Conservation (phyloP, 2,113 vertebrate genomes). For the Ptilonorhynchus violaceus region DNA sequence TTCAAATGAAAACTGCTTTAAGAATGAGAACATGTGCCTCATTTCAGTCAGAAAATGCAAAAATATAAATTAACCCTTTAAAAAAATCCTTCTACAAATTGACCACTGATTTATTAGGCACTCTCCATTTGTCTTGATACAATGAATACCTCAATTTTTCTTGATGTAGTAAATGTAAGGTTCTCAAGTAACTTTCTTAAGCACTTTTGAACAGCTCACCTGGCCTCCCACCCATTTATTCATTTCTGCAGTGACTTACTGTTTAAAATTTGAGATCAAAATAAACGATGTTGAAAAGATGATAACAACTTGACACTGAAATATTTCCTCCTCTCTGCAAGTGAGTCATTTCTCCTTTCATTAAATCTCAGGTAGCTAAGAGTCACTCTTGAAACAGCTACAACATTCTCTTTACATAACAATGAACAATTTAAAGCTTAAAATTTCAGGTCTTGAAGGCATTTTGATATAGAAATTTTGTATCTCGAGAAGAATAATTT, state of each 20-base stretch:
- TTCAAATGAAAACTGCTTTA: neutral
- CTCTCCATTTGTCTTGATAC: neutral
- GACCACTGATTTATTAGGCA: neutral
- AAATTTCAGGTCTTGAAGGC: neutral
- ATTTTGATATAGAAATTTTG: neutral
- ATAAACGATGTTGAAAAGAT: conserved; percentile 19
- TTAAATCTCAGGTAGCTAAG: neutral
- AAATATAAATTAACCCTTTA: neutral
- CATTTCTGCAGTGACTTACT: neutral
- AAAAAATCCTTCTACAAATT: neutral
- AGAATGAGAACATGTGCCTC: neutral
- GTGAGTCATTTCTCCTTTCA: conserved; percentile 28
- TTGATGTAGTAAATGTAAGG: neutral
- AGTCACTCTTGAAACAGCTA: conserved; percentile 14
- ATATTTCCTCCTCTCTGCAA: conserved; percentile 6
- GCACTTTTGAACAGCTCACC: neutral
- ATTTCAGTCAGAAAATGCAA: neutral
- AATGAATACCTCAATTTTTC: neutral
- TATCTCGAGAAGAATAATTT: neutral
- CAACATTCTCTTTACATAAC: conserved; percentile 28
- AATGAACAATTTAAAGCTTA: neutral
- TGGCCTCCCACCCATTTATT: conserved; percentile 19
- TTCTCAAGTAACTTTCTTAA: neutral
- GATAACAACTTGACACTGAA: conserved; percentile 35
- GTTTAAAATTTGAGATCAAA: conserved; percentile 32